phyloP scores from a whole-genome alignment of 92 coral and sea anemone species.

The Actinernus sp. region DNA sequence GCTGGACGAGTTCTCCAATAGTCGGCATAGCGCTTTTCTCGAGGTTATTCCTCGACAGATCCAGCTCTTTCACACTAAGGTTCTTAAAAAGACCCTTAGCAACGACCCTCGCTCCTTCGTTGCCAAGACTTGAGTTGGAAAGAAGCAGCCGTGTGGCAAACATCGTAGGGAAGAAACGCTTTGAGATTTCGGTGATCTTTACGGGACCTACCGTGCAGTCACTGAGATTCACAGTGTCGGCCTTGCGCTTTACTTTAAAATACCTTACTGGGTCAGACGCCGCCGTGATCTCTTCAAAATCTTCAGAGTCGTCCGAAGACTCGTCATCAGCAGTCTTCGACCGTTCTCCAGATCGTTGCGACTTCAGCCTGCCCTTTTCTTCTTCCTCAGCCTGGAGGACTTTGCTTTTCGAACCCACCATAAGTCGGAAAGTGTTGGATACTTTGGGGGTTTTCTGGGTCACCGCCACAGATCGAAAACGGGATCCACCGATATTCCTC shows the following conservation, averaged over 20 bases:
- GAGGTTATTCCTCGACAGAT: conserved; percentile 75
- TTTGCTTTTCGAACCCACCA: conserved; percentile 28
- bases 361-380: background rate
- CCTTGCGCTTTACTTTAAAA: conserved; percentile 46
- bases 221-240: conserved; percentile 28
- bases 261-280: conserved; percentile 40
- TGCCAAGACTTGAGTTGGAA: conserved; percentile 67
- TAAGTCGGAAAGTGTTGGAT: conserved; percentile 37
- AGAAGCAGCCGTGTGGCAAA: conserved; percentile 53
- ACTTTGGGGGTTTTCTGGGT: conserved; percentile 31
- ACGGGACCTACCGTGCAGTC: conserved; percentile 54
- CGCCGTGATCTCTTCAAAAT: background rate
- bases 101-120: conserved; percentile 81
- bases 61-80: conserved; percentile 61
- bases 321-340: background rate
- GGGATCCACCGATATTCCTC: too few species aligned
- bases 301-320: background rate
- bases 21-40: conserved; percentile 41
- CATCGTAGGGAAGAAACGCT: conserved; percentile 45
- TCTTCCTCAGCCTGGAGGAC: conserved; percentile 17
- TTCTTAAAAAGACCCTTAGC: conserved; percentile 65
- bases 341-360: background rate
- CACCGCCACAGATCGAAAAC: background rate
- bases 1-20: conserved; percentile 63
- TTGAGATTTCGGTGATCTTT: conserved; percentile 36